Base-by-base conservation (phyloP, 1,140 invertebrate species). In the Dreissena polymorpha region DNA sequence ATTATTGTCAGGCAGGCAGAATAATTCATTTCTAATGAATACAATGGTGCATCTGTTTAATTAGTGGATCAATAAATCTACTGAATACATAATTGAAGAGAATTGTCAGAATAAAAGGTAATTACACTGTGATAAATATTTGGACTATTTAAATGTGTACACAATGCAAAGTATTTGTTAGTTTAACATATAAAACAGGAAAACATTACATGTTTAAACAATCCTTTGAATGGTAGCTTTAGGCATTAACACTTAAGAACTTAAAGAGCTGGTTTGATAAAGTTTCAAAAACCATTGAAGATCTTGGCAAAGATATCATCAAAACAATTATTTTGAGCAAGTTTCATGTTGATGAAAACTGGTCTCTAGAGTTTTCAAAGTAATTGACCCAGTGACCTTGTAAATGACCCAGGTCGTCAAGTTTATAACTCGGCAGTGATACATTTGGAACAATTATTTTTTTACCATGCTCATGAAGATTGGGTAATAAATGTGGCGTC, bases 331-430 rank as follows among this genome's bases (percentile, higher is more conserved):
- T 18, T 60, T 10, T 60, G 12, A 60, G 16, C 57, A 60, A 60
- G 57, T 60, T 60, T 60, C 57, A 12, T 60, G 21, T 5, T n/a
- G 57, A 60, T 60, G 6, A 60, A 60, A 60, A 60, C 2, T 60
- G 57, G 21, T 23, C 12, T 60, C 12, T 60, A 23, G 16, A n/a
- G 57, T 60, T 60, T 60, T 60, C 21, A 18, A n/a, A 6, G 2
- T 60, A 60, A 60, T 60, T 60, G 57, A 60, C 57, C 57, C 21
- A 60, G 12, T 60, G 57, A 60, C 57, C 57, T 60, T n/a, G 57
- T 60, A 5, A 6, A 5, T 60, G 12, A 6, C 57, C 10, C 16
- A 23, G 57, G 21, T 60, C 16, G 10, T 23, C 57, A 2, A 60
- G 21, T 60, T n/a, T 60, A 2, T 6, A 60, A 60, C 57, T 60